Evolutionary conservation across 2,113 vertebrate genomes (phyloP), one percentile per base, ranked within the genome.

Genomic region (Lota lota): DNA sequence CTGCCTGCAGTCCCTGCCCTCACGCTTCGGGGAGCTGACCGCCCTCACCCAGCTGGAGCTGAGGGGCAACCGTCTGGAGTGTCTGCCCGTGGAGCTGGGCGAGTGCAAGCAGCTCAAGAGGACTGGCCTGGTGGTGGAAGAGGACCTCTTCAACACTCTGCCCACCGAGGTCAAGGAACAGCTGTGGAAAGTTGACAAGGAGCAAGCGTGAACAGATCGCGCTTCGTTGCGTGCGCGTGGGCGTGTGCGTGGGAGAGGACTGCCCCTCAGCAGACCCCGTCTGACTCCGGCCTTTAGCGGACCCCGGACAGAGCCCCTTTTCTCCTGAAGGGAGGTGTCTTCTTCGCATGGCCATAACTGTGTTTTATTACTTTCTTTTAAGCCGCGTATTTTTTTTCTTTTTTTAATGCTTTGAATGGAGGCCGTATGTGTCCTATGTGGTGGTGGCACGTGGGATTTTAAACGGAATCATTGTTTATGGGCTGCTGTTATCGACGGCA

Each of bases 21-120:
- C 97, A 0, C 89, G 97, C 15, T 96, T 99, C 24, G 96, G 97
- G 0, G 97, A 99, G 91, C 92, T 99, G 81, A 95, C 92, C 0
- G 94, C 89, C 40, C 90, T 99, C 72, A 94, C 94, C 0, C 97
- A 98, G 89, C 93, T 99, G 0, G 97, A 99, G 90, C 94, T 99
- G 24, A 90, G 96, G 19, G 97, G 96, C 58, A 99, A 99, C 90
- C 92, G 95, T 60, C 81, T 99, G 79, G 97, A 99, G 87, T 94
- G 95, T 80, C 93, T 99, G 69, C 97, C 97, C 0, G 97, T 99
- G 78, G 97, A 99, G 91, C 94, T 99, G 67, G 95, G 95, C 0
- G 97, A 99, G 61, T 99, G 97, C 76, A 90, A 93, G 0, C 91
- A 96, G 82, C 93, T 99, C 3, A 98, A 96, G 83, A 94, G 94